Percentiles rank a stretch among this genome's conserved stretches.
These are phyloP conservation scores for Athrips mouffetella DNA, from an alignment of 2,888 invertebrate species.

Conservation along the genomic window DNA sequence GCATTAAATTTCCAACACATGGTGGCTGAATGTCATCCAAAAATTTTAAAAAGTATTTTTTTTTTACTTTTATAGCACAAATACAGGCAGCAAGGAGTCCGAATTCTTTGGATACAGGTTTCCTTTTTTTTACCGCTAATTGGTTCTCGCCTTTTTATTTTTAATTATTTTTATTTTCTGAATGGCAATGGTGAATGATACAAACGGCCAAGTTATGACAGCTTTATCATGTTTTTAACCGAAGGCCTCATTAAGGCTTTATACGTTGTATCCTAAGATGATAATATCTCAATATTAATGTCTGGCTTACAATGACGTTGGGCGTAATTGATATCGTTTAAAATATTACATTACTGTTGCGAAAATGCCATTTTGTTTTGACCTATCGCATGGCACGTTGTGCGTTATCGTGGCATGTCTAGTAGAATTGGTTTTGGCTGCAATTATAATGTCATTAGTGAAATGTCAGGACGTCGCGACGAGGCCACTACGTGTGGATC, in stretches of 20 bases:
- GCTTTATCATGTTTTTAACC: slow-evolving; percentile 28
- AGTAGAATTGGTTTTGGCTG: slow-evolving; percentile 23
- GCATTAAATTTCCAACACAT: neutral
- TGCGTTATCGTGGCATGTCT: slow-evolving; percentile 21
- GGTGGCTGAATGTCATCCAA: neutral
- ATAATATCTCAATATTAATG: slow-evolving; percentile 41
- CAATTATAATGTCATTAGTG: slow-evolving; percentile 57
- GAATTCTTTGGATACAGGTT: neutral
- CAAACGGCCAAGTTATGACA: slow-evolving; percentile 26
- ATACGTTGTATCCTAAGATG: slow-evolving; percentile 31
- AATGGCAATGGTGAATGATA: neutral
- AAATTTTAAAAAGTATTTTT: slow-evolving; percentile 5
- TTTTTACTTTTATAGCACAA: no score
- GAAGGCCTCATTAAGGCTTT: slow-evolving; percentile 33
- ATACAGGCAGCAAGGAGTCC: no score
- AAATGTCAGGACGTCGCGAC: slow-evolving; percentile 46
- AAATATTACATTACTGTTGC: slow-evolving; percentile 22
- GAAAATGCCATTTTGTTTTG: neutral
- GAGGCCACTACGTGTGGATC: slow-evolving; percentile 39
- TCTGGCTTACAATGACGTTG: slow-evolving; percentile 24
- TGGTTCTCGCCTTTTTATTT: neutral
- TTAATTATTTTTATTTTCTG: slow-evolving; percentile 4
- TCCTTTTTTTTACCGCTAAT: slow-evolving; percentile 2
- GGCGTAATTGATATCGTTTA: slow-evolving; percentile 38
- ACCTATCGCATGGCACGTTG: neutral